Base-by-base conservation (phyloP, 2,797 vertebrate species). In the Rhynchonycteris naso region DNA sequence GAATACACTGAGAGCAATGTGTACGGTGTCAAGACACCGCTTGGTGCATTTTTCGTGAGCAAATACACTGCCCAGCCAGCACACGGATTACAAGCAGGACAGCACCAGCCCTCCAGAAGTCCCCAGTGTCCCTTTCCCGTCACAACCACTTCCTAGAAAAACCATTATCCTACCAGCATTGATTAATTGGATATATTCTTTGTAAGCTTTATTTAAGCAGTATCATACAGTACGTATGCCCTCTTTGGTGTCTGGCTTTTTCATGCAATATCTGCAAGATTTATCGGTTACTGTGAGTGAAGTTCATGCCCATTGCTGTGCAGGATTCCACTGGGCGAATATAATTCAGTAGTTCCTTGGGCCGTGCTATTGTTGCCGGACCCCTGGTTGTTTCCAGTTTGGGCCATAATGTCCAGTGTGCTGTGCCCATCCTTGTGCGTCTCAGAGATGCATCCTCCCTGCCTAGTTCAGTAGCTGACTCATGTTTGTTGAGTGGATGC, bases 291-390 rank as follows among this genome's bases (percentile, higher is more conserved):
- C 1, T 9, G 0, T 21, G 56, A 72, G 26, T 8, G 33, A 28
- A 18, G 0, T 18, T 63, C 43, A 2, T 47, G 19, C 35, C 59
- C 33, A 2, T 0, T 2, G 6, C 78, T 7, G 9, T 1, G 74
- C 10, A 15, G 38, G 43, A 18, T 35, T n/a, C 56, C 30, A 3
- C 4, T 1, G 8, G 14, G 63, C 8, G 22, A 11, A 33, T 33
- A 4, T 0, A 5, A 7, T 0, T 0, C 28, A 33, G 26, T 11
- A 33, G 26, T 11, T 28, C 65, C 43, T 52, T 0, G 0, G n/a
- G 26, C 26, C 61, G 0, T 22, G 24, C 43, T 3, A 0, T 13
- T 52, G 19, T 10, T 38, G 19, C 58, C 2, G 4, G 26, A 11
- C 22, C 7, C 26, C n/a, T 16, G 10, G 47, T 59, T 38, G 2